Percentiles rank a stretch among this genome's conserved stretches.
These are phyloP conservation scores for Archips xylosteana DNA, from an alignment of 2,888 invertebrate genomes.

Conservation along the genomic window DNA sequence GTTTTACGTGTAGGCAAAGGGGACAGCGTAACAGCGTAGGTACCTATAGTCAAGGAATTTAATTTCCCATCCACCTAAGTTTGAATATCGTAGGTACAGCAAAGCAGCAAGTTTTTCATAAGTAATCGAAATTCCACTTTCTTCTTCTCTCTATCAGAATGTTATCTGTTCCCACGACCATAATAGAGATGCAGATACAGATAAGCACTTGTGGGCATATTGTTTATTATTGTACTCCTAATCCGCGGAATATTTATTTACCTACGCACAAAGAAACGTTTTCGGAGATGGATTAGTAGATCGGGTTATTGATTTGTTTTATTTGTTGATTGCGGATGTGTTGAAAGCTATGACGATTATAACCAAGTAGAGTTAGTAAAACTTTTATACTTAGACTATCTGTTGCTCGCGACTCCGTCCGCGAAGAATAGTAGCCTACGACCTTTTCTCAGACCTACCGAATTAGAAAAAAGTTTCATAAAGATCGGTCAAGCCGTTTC, in stretches of 20 bases:
- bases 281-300: slow-evolving; percentile 11
- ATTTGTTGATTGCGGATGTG: neutral
- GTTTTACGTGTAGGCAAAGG: no score
- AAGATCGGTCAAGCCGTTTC: no score
- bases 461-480: no score
- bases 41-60: no score
- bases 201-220: slow-evolving; percentile 3
- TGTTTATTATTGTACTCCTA: neutral
- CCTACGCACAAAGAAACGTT: neutral
- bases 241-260: slow-evolving; percentile 10
- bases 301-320: neutral
- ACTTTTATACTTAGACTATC: no score
- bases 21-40: no score
- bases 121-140: neutral
- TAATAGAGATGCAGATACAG: neutral
- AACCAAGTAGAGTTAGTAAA: neutral
- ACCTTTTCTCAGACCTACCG: no score
- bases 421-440: no score
- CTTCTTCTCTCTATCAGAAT: neutral
- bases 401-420: no score
- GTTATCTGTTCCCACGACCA: neutral
- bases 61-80: no score
- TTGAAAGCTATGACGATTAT: neutral
- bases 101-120: no score
- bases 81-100: no score